Conservation (phyloP, 2,797 vertebrate genomes). For the Hippoglossus hippoglossus region DNA sequence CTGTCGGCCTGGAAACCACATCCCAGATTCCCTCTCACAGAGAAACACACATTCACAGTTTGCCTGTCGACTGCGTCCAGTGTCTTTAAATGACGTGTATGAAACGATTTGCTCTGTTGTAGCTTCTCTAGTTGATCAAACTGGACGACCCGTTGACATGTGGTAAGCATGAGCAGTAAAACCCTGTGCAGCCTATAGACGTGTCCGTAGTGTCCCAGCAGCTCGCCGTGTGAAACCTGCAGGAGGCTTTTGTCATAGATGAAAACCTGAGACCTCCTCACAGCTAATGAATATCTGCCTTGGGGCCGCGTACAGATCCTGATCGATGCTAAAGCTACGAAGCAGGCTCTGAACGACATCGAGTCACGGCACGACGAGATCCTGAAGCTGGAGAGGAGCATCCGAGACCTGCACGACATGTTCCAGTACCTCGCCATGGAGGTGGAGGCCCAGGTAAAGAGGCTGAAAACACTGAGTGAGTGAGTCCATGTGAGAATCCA, state of each 20-base stretch:
- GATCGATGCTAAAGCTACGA: constrained; percentile 88
- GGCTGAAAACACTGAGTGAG: too few species aligned
- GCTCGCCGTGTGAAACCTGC: neutral
- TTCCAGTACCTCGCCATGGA: constrained; percentile 91
- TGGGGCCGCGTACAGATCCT: constrained; percentile 81
- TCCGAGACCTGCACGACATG: constrained; percentile 91
- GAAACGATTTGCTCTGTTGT: constrained; percentile 56
- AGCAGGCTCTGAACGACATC: constrained; percentile 91
- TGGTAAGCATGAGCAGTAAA: constrained; percentile 63
- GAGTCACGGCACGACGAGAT: constrained; percentile 92
- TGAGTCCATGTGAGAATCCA: too few species aligned
- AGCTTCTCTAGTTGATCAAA: constrained; percentile 49
- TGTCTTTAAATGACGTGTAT: neutral
- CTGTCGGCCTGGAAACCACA: too few species aligned
- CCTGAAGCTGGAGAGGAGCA: constrained; percentile 91
- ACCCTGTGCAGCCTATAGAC: neutral
- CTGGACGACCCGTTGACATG: constrained; percentile 38
- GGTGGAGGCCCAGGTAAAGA: constrained; percentile 90
- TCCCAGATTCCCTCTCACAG: constrained; percentile 4
- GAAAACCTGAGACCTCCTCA: neutral
- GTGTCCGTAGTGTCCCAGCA: constrained; percentile 7
- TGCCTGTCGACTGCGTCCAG: neutral
- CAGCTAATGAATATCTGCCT: neutral
- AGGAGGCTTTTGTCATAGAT: neutral
- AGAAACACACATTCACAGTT: neutral